These are phyloP conservation scores for Characodon lateralis DNA, from an alignment of 2,797 vertebrate genomes.

Conservation along the genomic window DNA sequence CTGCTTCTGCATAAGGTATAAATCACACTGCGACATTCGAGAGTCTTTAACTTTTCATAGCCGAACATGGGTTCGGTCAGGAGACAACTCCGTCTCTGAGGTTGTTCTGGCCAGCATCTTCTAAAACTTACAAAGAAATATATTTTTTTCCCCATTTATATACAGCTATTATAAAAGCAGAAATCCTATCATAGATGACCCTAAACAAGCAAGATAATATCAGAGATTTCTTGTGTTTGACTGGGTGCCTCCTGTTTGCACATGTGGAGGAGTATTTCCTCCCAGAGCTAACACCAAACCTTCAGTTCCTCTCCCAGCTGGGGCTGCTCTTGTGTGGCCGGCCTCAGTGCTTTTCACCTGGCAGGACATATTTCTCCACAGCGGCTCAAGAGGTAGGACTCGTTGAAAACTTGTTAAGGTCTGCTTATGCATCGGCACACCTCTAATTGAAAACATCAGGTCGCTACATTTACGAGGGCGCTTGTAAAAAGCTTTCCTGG, in stretches of 20 bases:
- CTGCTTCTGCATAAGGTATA: constrained; percentile 27
- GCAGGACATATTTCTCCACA: constrained; percentile 74
- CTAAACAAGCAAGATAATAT: constrained; percentile 13
- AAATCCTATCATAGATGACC: constrained; percentile 9
- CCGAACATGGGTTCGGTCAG: constrained; percentile 29
- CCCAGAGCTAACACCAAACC: constrained; percentile 58
- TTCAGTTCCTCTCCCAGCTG: constrained; percentile 63
- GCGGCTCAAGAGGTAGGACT: constrained; percentile 75
- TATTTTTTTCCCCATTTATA: not conserved
- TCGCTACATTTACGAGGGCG: constrained; percentile 81
- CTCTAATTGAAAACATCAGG: constrained; percentile 85
- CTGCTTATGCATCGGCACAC: constrained; percentile 71
- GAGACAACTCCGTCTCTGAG: constrained; percentile 47
- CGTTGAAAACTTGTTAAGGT: constrained; percentile 79
- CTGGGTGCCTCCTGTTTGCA: constrained; percentile 28
- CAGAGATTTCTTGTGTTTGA: constrained; percentile 8
- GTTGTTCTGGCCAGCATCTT: constrained; percentile 19
- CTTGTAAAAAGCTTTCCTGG: constrained; percentile 75
- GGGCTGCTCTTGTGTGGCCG: constrained; percentile 69
- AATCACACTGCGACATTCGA: constrained; percentile 17
- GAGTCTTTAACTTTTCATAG: constrained; percentile 40
- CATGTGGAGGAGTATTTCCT: constrained; percentile 50
- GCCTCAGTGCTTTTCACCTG: constrained; percentile 72
- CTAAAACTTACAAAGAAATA: constrained; percentile 3
- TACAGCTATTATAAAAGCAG: not conserved